Base-by-base conservation (phyloP, 2,113 vertebrate genomes). In the Chrysemys picta region DNA sequence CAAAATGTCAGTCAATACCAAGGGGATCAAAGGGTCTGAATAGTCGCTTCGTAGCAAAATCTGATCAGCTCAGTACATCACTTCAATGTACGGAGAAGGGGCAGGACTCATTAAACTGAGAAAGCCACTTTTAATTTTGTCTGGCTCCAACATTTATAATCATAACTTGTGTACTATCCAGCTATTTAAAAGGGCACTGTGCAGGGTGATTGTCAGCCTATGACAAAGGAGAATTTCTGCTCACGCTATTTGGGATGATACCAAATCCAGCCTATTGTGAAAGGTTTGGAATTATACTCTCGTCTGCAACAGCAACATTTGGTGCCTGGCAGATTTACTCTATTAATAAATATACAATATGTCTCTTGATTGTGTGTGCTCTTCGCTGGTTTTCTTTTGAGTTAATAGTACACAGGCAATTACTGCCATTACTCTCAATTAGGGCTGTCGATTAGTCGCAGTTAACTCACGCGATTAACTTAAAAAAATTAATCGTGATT, bases 81-180 rank as follows among this genome's bases (percentile, higher is more conserved):
- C 49, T 88, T 45, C 9, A 1, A 75, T 19, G 21, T 85, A 65
- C 25, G 21, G 49, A 65, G 62, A 6, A 62, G 6, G 53, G 35
- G 11, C 50, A 59, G 47, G 75, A 22, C 27, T 25, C 79, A n/a
- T 22, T 54, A 76, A 69, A 65, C 35, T 65, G 22, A 62, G 42
- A 24, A 31, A n/a, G 21, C 25, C 0, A 5, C 24, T 10, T 50
- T 42, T 3, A 57, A 3, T 21, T 3, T 19, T 5, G 31, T 25
- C 69, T 81, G 69, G 19, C 82, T 22, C 35, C 76, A n/a, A 62
- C 82, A 52, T 27, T 78, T 45, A 47, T 45, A 78, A 78, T 5
- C 1, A 7, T 56, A 47, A 50, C 56, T 9, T 50, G 24, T n/a
- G 81, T 17, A 2, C 42, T 53, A 29, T 52, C 35, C 82, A 24